Base-by-base conservation (phyloP, 1,140 invertebrate genomes). In the Wiebesia pumilae region DNA sequence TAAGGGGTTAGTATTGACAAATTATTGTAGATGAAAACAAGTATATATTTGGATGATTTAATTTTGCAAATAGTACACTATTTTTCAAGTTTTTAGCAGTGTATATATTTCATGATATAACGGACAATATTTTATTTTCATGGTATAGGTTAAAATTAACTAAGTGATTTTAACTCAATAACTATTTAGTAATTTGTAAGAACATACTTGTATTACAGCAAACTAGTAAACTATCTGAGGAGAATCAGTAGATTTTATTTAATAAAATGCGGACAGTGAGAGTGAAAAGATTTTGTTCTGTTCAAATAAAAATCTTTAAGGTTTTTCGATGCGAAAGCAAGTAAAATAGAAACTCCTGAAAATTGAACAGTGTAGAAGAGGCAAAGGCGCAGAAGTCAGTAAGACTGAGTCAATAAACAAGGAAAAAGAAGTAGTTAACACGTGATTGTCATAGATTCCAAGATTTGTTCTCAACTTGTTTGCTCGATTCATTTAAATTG, bases 301-400 rank as follows among this genome's bases (percentile, higher is more conserved):
- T 35, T 71, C 40, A 16, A 71, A 71, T 71, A 38, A 81, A 81
- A 81, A 67, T 62, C 80, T 35, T 58, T 24, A 58, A 30, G 6
- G 27, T 21, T 54, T 47, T 54, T 79, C 35, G 54, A 54, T 51
- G 47, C 33, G 47, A 4, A 79, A 79, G 47, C 21, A 35, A 21
- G 47, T 35, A 16, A 58, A 54, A 79, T 21, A 35, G 43, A 33
- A 71, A 30, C 33, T 38, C 3, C 35, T 4, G 58, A 27, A 62
- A 35, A 38, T 38, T 0, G 3, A 71, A 19, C 33, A 38, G 16
- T 4, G 24, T 16, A 1, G 21, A 12, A 33, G 12, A 16, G 69
- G 35, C 4, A 38, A 38, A 16, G 69, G 30, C 16, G 16, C 33
- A 71, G 35, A 4, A 35, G 69, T 38, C 69, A 71, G 16, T 16